phyloP scores from a whole-genome alignment of 2,113 vertebrate species.

The Nymphicus hollandicus region DNA sequence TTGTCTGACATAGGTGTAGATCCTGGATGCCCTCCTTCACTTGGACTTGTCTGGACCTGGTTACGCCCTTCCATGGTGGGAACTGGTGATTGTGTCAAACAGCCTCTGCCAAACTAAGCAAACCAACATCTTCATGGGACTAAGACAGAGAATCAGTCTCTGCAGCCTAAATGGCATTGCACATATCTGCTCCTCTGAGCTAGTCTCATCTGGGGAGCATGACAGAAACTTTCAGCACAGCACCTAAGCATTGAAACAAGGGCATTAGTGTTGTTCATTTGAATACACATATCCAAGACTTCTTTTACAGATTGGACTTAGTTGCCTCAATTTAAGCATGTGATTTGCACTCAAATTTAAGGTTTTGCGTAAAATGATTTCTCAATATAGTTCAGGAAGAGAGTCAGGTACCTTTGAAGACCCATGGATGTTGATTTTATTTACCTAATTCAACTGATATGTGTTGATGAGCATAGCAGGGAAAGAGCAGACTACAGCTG shows the following conservation, averaged over 20 bases:
- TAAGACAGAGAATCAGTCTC: not conserved
- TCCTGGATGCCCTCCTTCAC: not conserved
- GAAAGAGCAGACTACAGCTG: not conserved
- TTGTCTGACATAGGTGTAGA: not conserved
- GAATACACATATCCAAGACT: not conserved
- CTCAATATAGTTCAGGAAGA: not conserved
- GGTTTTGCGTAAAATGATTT: not conserved
- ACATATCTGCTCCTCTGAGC: not conserved
- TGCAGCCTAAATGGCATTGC: not conserved
- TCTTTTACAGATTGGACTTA: not conserved
- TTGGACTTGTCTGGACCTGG: fast-evolving
- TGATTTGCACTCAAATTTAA: not conserved
- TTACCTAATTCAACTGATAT: not conserved
- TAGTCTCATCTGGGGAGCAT: not conserved
- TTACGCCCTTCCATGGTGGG: not conserved
- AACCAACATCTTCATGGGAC: not conserved
- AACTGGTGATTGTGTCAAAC: not conserved
- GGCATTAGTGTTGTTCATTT: not conserved
- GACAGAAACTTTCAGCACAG: not conserved
- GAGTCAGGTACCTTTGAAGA: not conserved
- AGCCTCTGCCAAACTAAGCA: not conserved
- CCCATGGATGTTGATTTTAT: not conserved
- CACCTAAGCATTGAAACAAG: not conserved
- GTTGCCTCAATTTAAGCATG: not conserved
- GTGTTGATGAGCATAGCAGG: not conserved